Conservation (phyloP, 2,113 vertebrate genomes). For the Pelecanus crispus region DNA sequence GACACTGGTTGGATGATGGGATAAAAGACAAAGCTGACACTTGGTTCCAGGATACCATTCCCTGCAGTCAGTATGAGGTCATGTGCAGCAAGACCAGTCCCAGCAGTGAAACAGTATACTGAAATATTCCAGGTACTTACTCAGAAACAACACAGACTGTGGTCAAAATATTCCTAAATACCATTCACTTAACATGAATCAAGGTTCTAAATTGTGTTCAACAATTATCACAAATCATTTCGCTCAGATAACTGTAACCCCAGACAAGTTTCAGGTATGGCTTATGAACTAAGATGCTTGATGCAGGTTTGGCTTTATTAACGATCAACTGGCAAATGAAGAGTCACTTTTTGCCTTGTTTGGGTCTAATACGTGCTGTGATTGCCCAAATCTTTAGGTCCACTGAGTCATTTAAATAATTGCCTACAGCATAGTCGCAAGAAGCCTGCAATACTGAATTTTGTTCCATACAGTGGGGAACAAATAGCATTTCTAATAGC, state of each 20-base stretch:
- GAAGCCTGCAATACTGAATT: neutral
- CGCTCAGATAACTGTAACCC: neutral
- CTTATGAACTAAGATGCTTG: neutral
- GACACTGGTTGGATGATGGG: neutral
- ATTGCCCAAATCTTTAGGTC: neutral
- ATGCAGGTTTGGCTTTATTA: neutral
- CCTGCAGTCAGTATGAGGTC: neutral
- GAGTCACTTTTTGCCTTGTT: neutral
- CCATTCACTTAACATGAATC: neutral
- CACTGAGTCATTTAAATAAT: constrained; percentile 23
- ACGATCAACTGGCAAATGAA: neutral
- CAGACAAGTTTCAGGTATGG: neutral
- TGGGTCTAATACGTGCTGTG: neutral
- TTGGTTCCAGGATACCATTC: neutral
- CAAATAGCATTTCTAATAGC: constrained; percentile 20
- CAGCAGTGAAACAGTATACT: neutral
- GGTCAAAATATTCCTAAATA: neutral
- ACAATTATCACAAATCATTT: neutral
- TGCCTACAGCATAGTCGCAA: constrained; percentile 1
- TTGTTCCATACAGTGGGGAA: neutral
- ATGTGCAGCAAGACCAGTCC: neutral
- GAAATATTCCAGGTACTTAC: neutral
- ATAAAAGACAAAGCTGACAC: neutral
- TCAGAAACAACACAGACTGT: neutral
- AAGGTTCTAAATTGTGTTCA: neutral